Conservation (phyloP, 1,140 invertebrate species). For the Caenorhabditis remanei region DNA sequence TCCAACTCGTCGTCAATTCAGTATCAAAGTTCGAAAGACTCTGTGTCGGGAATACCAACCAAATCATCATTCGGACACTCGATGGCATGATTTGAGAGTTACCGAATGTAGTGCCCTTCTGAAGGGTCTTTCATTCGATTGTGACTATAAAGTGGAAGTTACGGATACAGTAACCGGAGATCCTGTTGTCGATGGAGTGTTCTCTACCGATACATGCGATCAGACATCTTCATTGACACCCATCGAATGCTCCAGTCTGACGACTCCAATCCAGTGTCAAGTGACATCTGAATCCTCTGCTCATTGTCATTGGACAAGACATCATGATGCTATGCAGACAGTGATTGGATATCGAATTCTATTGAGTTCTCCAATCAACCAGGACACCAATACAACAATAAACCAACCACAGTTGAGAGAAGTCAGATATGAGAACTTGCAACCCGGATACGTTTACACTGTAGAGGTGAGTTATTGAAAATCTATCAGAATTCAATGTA, state of each 20-base stretch:
- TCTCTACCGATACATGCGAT: slow-evolving; percentile 53
- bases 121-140: slow-evolving; percentile 57
- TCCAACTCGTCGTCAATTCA: background rate
- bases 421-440: slow-evolving; percentile 43
- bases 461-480: slow-evolving; percentile 25
- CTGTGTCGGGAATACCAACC: slow-evolving; percentile 56
- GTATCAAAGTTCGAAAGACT: slow-evolving; percentile 38
- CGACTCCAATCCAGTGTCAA: slow-evolving; percentile 54
- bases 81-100: slow-evolving; percentile 55
- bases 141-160: slow-evolving; percentile 54
- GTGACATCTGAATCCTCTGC: slow-evolving; percentile 3
- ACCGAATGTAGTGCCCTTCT: slow-evolving; percentile 43
- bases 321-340: slow-evolving; percentile 36
- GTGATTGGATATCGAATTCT: slow-evolving; percentile 52
- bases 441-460: slow-evolving; percentile 50
- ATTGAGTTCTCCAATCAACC: slow-evolving; percentile 33
- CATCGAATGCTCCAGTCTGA: slow-evolving; percentile 19
- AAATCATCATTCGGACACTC: slow-evolving; percentile 41
- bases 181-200: background rate
- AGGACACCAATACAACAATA: slow-evolving; percentile 53
- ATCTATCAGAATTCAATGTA: background rate
- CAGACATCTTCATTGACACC: slow-evolving; percentile 50
- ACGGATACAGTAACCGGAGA: slow-evolving; percentile 8
- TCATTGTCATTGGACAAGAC: slow-evolving; percentile 49
- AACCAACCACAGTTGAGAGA: slow-evolving; percentile 52